A percentile compares a stretch with the other conserved stretches of the same genome.
These are phyloP conservation scores for Caenorhabditis sp. DNA, from an alignment of 2,888 invertebrate genomes.

Conservation along the genomic window DNA sequence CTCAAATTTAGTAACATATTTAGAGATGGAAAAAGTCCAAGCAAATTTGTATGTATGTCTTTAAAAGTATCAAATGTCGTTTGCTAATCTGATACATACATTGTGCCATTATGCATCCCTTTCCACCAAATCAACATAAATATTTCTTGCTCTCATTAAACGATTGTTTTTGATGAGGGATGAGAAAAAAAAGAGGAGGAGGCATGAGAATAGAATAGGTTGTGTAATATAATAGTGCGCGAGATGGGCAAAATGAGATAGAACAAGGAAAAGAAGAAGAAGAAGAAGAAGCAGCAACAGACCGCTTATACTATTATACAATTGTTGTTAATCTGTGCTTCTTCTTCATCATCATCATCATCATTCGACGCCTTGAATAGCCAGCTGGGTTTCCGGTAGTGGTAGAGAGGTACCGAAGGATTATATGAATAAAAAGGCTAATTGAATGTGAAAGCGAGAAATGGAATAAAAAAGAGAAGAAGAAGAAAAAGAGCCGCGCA, in stretches of 20 bases:
- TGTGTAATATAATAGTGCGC: constrained; percentile 38
- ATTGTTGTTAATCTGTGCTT: neutral
- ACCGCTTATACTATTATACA: neutral
- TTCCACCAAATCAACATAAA: neutral
- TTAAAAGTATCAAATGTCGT: constrained; percentile 32
- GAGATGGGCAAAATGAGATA: constrained; percentile 6
- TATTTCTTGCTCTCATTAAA: constrained; percentile 26
- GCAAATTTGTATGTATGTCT: neutral
- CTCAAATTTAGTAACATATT: constrained; percentile 6
- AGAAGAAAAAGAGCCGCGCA: neutral
- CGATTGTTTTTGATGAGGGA: constrained; percentile 22
- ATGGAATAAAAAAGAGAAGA: too few species aligned
- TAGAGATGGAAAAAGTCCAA: constrained; percentile 11
- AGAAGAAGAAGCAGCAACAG: neutral
- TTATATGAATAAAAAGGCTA: neutral
- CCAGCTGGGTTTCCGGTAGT: neutral
- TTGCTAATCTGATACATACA: constrained; percentile 9
- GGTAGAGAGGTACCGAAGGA: neutral
- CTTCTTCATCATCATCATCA: neutral
- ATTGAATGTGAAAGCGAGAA: neutral
- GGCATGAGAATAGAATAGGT: constrained; percentile 35
- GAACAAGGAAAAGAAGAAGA: neutral
- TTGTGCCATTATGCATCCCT: constrained; percentile 20
- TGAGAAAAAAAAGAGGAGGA: neutral
- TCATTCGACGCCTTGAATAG: too few species aligned